Conservation (phyloP, 1,140 invertebrate species). For the Samia ricini region DNA sequence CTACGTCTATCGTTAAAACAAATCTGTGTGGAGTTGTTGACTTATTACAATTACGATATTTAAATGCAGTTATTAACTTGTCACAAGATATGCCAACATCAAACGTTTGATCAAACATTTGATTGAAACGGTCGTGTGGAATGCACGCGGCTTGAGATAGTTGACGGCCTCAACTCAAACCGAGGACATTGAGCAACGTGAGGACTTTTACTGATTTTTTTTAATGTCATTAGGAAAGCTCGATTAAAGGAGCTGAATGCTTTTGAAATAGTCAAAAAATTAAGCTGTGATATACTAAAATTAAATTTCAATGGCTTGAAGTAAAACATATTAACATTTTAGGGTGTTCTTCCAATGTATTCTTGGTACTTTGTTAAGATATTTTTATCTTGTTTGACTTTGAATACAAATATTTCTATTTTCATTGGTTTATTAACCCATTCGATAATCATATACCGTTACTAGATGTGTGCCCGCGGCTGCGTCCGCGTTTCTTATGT, state of each 20-base stretch:
- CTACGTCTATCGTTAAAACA: background rate
- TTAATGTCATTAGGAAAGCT: background rate
- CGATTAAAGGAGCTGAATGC: background rate
- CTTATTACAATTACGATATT: background rate
- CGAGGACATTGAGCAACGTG: constrained; percentile 48
- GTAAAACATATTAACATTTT: too few relatives aligned
- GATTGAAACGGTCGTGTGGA: constrained; percentile 20
- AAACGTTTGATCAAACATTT: constrained; percentile 1
- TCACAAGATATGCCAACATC: constrained; percentile 1
- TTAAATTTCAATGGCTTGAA: too few relatives aligned
- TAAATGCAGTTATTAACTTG: constrained; percentile 4
- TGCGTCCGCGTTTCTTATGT: too few relatives aligned
- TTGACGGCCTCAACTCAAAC: constrained; percentile 59
- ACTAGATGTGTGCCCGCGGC: too few relatives aligned
- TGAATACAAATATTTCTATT: too few relatives aligned
- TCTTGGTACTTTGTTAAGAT: too few relatives aligned
- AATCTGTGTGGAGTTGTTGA: background rate
- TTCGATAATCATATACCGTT: too few relatives aligned
- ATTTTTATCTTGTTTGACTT: too few relatives aligned
- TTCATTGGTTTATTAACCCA: too few relatives aligned
- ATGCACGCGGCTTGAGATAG: constrained; percentile 51
- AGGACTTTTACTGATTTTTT: constrained; percentile 39
- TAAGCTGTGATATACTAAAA: too few relatives aligned
- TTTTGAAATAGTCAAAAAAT: background rate
- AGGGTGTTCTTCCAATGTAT: too few relatives aligned